Evolutionary conservation across 1,140 invertebrate species (phyloP), one percentile per base, ranked within the genome.

Genomic region (Sycophila sp.): DNA sequence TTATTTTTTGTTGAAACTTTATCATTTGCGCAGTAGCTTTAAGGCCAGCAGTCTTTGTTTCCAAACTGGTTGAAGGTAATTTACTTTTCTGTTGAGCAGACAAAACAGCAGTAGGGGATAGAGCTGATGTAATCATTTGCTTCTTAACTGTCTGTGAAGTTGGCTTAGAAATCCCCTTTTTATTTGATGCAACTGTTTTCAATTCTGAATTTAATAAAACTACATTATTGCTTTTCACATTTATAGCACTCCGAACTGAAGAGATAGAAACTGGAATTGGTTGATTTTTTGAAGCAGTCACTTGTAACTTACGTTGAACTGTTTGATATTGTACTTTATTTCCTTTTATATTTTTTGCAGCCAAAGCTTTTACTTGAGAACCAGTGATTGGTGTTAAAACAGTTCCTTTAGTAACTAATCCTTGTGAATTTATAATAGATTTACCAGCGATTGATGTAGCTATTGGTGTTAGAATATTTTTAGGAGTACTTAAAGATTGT

Each of bases 391-490:
- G 85, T 1, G 84, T 87, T 30, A 88, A 63, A 34, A 87, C 75
- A 36, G 87, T 84, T n/a, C 84, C 85, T 73, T 86, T 85, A 1
- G 80, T 73, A 1, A 81, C 72, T 7, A 83, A 69, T 59, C 78
- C 74, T 68, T 79, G 75, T 40, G 78, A 70, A 7, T 64, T 73
- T 42, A 81, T 60, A 38, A 83, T 69, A 0, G 77, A 75, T 64
- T 81, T 82, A 1, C 69, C 74, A 40, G 59, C 36, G 7, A 83
- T 24, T 8, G 78, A 22, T 64, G 81, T 77, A 28, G 78, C 67
- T 42, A 83, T 71, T 71, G 72, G 76, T 15, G 87, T 82, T 15
- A 89, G 83, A 22, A 89, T 81, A 75, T 88, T 86, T 77, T 89
- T 89, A 5, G 86, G 85, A 10, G 42, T 13, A 51, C 86, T 75